Evolutionary conservation across 2,797 vertebrate species (phyloP).

Genomic region (Menidia menidia): DNA sequence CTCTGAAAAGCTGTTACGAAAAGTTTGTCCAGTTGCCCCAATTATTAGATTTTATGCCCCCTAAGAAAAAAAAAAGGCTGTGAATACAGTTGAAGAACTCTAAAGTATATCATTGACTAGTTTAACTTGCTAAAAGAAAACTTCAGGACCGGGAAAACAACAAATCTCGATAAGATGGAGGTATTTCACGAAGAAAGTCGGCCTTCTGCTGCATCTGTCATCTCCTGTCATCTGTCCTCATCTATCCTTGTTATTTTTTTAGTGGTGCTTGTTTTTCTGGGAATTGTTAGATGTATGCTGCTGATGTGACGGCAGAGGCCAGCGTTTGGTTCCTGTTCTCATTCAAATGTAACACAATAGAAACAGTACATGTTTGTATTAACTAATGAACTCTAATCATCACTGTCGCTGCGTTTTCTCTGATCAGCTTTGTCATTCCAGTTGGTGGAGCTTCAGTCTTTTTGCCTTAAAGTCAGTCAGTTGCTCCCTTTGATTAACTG

Average conservation of each 20-base stretch:
- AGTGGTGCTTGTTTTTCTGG: constrained; percentile 38
- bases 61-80: no score
- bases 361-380: constrained; percentile 87
- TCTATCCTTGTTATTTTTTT: constrained; percentile 2
- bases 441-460: constrained; percentile 86
- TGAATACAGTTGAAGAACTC: no score
- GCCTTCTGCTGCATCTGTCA: no score
- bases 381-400: constrained; percentile 83
- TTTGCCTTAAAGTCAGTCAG: constrained; percentile 94
- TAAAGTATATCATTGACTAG: no score
- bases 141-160: no score
- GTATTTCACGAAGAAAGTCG: no score
- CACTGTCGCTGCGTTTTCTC: constrained; percentile 41
- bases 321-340: constrained; percentile 83
- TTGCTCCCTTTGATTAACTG: constrained; percentile 84
- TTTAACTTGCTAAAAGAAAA: no score
- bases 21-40: no score
- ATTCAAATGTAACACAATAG: constrained; percentile 78
- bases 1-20: no score
- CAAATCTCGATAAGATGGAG: no score
- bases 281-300: constrained; percentile 77
- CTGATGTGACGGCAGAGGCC: constrained; percentile 70
- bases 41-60: no score
- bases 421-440: constrained; percentile 79
- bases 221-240: no score